Conservation (phyloP, 1,140 invertebrate species). For the Tribolium castaneum region DNA sequence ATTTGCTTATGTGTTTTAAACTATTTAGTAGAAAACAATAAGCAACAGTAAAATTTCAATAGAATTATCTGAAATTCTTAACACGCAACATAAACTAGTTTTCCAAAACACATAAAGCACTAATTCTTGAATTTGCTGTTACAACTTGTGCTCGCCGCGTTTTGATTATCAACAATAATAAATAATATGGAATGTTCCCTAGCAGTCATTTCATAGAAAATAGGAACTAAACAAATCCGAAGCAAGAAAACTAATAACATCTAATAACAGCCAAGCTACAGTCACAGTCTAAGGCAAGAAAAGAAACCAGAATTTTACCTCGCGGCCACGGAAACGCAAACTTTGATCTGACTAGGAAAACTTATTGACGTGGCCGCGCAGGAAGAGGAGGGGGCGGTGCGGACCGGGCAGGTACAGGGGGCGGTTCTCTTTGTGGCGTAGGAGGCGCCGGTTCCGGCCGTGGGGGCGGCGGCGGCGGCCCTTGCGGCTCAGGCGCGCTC, state of each 20-base stretch:
- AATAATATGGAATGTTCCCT: conserved; percentile 25
- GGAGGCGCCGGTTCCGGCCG: conserved; percentile 69
- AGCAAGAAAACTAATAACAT: conserved; percentile 40
- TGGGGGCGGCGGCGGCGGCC: conserved; percentile 76
- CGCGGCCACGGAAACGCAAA: background rate
- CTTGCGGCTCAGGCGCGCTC: conserved; percentile 64
- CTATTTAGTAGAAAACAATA: conserved; percentile 13
- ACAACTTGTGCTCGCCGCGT: conserved; percentile 9
- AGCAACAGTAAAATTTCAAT: conserved; percentile 25
- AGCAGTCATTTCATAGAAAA: conserved; percentile 34
- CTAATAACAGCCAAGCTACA: conserved; percentile 51
- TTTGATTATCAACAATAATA: conserved; percentile 27
- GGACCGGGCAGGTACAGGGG: conserved; percentile 73
- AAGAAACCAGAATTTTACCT: conserved; percentile 34
- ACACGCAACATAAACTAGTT: conserved; percentile 28
- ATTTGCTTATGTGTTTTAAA: conserved; percentile 3
- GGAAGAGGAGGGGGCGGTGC: conserved; percentile 77
- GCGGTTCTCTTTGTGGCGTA: conserved; percentile 69
- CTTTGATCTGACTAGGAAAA: conserved; percentile 14
- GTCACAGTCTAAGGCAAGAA: conserved; percentile 52
- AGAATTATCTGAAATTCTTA: background rate
- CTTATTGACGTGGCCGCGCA: conserved; percentile 67
- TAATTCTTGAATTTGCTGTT: background rate
- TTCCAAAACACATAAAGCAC: conserved; percentile 23
- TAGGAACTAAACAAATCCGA: conserved; percentile 32